Evolutionary conservation across 2,888 invertebrate genomes (phyloP).

Genomic region (Pandemis heparana): DNA sequence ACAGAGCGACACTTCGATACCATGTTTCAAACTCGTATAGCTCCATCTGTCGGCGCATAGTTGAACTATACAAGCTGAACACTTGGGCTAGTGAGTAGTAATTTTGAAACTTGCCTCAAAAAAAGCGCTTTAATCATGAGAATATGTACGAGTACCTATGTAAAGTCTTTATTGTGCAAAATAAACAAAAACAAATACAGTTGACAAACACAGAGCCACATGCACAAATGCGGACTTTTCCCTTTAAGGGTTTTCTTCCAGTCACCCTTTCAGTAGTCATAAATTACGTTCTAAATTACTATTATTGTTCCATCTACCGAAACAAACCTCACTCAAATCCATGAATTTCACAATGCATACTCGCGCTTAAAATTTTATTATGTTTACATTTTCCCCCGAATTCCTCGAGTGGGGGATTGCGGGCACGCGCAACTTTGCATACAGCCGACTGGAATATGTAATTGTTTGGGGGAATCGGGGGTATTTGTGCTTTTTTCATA

Average conservation of each 20-base stretch:
- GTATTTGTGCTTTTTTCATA: constrained; percentile 10
- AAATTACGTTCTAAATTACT: neutral
- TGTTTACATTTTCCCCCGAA: constrained; percentile 50
- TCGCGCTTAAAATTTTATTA: constrained; percentile 45
- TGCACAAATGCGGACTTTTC: neutral
- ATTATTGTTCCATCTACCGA: neutral
- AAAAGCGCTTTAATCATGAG: no score
- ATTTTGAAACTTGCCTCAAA: no score
- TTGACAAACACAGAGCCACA: neutral
- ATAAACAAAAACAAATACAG: no score
- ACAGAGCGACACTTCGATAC: no score
- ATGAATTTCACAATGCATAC: constrained; percentile 20
- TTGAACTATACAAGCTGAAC: no score
- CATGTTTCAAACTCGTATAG: no score
- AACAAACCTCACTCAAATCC: neutral
- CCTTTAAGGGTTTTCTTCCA: no score
- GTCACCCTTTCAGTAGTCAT: neutral
- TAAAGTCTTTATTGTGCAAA: no score
- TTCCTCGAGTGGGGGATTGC: constrained; percentile 53
- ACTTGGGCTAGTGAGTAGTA: no score
- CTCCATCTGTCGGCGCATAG: no score
- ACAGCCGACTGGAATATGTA: constrained; percentile 68
- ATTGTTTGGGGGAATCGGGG: constrained; percentile 51
- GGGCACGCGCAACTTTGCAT: constrained; percentile 68
- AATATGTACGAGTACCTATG: no score